phyloP scores from a whole-genome alignment of 1,140 invertebrate genomes.

The Drosophila arizonae region DNA sequence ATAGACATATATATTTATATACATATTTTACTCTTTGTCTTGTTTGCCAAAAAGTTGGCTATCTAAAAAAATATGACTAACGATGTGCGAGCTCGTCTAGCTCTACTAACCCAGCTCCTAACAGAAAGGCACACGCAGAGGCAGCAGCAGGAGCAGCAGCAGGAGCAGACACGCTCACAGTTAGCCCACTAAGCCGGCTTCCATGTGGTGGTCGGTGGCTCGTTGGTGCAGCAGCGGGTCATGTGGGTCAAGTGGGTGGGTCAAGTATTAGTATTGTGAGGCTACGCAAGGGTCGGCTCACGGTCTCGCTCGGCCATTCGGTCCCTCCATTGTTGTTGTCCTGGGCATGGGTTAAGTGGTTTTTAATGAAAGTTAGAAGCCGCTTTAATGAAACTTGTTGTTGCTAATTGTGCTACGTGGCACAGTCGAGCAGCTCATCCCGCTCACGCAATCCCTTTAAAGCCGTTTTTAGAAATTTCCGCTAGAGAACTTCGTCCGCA shows the following conservation, averaged over 20 bases:
- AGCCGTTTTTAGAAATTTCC: slow-evolving; percentile 41
- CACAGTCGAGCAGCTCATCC: slow-evolving; percentile 39
- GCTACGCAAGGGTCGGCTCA: slow-evolving; percentile 39
- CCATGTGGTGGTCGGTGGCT: slow-evolving; percentile 47
- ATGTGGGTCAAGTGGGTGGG: slow-evolving; percentile 72
- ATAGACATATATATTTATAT: background rate
- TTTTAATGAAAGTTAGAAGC: slow-evolving; percentile 81
- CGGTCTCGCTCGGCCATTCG: slow-evolving; percentile 19
- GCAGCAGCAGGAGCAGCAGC: slow-evolving; percentile 42
- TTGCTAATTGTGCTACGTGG: slow-evolving; percentile 60
- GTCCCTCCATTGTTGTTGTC: slow-evolving; percentile 38
- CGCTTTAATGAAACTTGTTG: slow-evolving; percentile 76
- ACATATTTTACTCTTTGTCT: slow-evolving; percentile 37
- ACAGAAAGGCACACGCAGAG: slow-evolving; percentile 19
- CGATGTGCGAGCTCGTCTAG: slow-evolving; percentile 44
- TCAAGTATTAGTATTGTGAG: slow-evolving; percentile 55
- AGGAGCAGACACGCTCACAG: slow-evolving; percentile 59
- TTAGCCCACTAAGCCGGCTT: slow-evolving; percentile 55
- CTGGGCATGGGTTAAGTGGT: slow-evolving; percentile 71
- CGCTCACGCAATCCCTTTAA: slow-evolving; percentile 1
- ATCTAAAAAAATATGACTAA: slow-evolving; percentile 68
- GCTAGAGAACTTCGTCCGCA: slow-evolving; percentile 16
- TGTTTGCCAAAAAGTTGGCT: slow-evolving; percentile 58
- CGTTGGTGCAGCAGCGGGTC: slow-evolving; percentile 42
- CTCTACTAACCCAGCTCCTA: background rate